Evolutionary conservation across 1,140 invertebrate species (phyloP).

Genomic region (Zeugodacus cucurbitae): DNA sequence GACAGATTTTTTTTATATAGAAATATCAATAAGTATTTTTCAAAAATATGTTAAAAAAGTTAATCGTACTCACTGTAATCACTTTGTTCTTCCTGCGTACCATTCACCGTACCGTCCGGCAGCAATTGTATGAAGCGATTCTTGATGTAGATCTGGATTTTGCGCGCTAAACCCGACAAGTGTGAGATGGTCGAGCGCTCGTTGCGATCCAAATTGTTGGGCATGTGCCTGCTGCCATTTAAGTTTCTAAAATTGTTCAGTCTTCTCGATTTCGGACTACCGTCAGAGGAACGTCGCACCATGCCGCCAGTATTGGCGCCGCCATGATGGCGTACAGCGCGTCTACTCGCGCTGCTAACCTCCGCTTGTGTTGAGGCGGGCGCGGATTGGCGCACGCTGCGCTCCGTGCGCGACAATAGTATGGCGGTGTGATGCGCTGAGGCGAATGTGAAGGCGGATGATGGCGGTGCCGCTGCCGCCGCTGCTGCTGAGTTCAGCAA

Average conservation of each 20-base stretch:
- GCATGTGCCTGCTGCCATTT: conserved; percentile 45
- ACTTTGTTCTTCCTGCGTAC: conserved; percentile 78
- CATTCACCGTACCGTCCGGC: conserved; percentile 83
- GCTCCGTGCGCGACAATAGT: conserved; percentile 63
- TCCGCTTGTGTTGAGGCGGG: conserved; percentile 41
- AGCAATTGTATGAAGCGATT: conserved; percentile 81
- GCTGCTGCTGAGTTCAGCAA: background rate
- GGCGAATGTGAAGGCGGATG: conserved; percentile 52
- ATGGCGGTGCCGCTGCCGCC: background rate
- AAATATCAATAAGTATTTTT: no score
- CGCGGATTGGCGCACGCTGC: conserved; percentile 56
- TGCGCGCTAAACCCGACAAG: conserved; percentile 77
- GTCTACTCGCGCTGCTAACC: background rate
- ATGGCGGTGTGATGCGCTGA: conserved; percentile 53
- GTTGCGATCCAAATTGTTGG: conserved; percentile 66
- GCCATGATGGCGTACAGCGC: conserved; percentile 31
- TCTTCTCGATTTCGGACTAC: conserved; percentile 65
- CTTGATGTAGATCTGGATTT: conserved; percentile 84
- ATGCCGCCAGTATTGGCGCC: conserved; percentile 20
- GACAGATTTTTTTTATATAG: no score
- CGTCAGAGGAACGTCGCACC: conserved; percentile 47
- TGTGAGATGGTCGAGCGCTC: conserved; percentile 72
- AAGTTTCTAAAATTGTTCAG: conserved; percentile 64
- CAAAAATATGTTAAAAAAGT: background rate
- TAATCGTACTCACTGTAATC: conserved; percentile 79